These are phyloP conservation scores for Takifugu flavidus DNA, from an alignment of 2,113 vertebrate genomes.

Conservation along the genomic window DNA sequence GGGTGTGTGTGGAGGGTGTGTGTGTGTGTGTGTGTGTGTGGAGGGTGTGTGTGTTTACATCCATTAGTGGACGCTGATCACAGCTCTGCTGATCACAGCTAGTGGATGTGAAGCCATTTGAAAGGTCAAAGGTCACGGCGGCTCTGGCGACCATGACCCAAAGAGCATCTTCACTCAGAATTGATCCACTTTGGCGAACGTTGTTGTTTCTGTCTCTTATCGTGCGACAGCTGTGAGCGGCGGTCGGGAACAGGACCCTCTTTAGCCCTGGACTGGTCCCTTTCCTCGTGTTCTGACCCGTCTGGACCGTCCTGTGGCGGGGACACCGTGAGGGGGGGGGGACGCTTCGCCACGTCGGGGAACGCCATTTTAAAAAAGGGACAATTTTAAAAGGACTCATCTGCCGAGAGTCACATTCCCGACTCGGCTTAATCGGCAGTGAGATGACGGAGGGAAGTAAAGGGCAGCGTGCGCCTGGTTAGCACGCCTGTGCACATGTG, in stretches of 20 bases:
- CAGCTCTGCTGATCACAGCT: slow-evolving; percentile 17
- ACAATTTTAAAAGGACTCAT: not conserved
- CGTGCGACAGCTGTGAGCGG: too few species aligned
- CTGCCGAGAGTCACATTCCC: slow-evolving; percentile 37
- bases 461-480: slow-evolving; percentile 30
- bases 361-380: slow-evolving; percentile 25
- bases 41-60: slow-evolving; percentile 29
- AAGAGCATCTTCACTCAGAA: slow-evolving; percentile 45
- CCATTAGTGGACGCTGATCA: slow-evolving; percentile 44
- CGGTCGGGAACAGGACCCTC: too few species aligned
- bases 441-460: slow-evolving; percentile 44
- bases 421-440: slow-evolving; percentile 53
- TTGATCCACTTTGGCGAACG: slow-evolving; percentile 26
- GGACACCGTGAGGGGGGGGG: slow-evolving; percentile 25
- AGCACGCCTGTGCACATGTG: slow-evolving; percentile 6
- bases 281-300: slow-evolving; percentile 20
- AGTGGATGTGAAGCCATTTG: slow-evolving; percentile 56
- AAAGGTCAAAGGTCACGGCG: slow-evolving; percentile 53
- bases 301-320: slow-evolving; percentile 38
- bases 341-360: slow-evolving; percentile 44
- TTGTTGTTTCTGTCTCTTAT: slow-evolving; percentile 1
- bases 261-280: too few species aligned
- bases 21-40: slow-evolving; percentile 5
- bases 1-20: not conserved
- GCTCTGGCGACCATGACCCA: slow-evolving; percentile 43